Conservation (phyloP, 2,888 invertebrate genomes). For the Ectemnius continuus region DNA sequence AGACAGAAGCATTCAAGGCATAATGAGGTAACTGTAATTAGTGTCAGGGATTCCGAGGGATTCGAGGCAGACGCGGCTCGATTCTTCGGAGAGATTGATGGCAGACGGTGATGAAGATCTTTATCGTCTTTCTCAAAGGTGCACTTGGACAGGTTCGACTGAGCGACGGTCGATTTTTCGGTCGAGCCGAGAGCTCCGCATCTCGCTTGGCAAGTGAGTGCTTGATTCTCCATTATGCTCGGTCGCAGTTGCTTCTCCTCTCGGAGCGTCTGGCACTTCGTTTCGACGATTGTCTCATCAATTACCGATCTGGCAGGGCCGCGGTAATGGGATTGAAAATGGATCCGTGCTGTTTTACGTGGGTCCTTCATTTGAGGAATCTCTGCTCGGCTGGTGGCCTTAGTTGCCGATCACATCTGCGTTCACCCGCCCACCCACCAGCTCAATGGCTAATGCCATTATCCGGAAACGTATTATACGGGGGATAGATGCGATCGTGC, state of each 20-base stretch:
- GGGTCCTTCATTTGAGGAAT: not conserved
- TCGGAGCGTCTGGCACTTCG: constrained; percentile 23
- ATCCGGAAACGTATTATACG: not conserved
- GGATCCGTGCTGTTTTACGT: constrained; percentile 18
- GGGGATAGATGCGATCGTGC: no score
- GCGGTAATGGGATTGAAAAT: constrained; percentile 46
- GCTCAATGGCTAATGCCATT: not conserved
- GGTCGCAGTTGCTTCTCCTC: not conserved
- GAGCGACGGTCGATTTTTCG: no score
- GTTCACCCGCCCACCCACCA: not conserved
- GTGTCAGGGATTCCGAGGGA: no score
- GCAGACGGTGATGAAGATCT: no score
- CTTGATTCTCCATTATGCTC: constrained; percentile 43
- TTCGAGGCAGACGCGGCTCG: not conserved
- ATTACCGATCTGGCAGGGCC: constrained; percentile 48
- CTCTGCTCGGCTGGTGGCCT: not conserved
- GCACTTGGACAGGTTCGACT: no score
- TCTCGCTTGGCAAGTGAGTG: constrained; percentile 22
- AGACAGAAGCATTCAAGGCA: no score
- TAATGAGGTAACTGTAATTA: no score
- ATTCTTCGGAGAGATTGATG: not conserved
- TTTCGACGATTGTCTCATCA: constrained; percentile 35
- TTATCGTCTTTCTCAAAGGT: no score
- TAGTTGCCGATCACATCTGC: not conserved
- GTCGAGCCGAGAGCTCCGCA: not conserved